These are phyloP conservation scores for Siphlonurus alternatus DNA, from an alignment of 2,888 invertebrate species.

Conservation along the genomic window DNA sequence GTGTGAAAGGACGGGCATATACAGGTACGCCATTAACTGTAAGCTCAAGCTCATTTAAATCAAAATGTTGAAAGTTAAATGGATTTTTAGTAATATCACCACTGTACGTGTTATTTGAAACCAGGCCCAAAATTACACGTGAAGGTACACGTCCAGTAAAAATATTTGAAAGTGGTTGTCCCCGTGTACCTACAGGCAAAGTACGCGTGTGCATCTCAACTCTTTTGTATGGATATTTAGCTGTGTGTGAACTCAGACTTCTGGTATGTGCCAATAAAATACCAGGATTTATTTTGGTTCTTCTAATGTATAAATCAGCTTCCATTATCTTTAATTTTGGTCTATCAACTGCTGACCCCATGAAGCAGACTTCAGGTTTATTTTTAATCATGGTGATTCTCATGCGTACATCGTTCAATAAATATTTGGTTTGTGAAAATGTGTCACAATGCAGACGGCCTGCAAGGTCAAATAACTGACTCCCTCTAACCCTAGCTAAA, in stretches of 20 bases:
- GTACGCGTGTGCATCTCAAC: neutral
- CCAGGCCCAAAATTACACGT: neutral
- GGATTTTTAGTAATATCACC: neutral
- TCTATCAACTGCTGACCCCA: neutral
- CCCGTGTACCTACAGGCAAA: neutral
- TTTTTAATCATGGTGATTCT: neutral
- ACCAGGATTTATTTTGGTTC: neutral
- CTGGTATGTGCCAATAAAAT: neutral
- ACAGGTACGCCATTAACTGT: too few species aligned
- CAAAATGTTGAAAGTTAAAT: conserved; percentile 3
- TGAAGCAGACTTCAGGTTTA: neutral
- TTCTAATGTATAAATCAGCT: neutral
- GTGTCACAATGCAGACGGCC: neutral
- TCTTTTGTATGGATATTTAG: neutral
- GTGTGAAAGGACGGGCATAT: too few species aligned
- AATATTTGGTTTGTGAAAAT: neutral
- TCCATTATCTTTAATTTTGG: conserved; percentile 1
- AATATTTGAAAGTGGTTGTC: neutral
- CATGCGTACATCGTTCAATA: neutral
- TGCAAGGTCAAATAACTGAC: neutral
- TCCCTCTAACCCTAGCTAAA: neutral
- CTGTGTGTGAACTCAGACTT: too few species aligned
- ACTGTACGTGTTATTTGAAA: neutral
- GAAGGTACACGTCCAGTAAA: neutral
- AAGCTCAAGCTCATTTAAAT: too few species aligned